These are phyloP conservation scores for Eulemur rubriventer DNA, from an alignment of 2,797 vertebrate species.

Conservation along the genomic window DNA sequence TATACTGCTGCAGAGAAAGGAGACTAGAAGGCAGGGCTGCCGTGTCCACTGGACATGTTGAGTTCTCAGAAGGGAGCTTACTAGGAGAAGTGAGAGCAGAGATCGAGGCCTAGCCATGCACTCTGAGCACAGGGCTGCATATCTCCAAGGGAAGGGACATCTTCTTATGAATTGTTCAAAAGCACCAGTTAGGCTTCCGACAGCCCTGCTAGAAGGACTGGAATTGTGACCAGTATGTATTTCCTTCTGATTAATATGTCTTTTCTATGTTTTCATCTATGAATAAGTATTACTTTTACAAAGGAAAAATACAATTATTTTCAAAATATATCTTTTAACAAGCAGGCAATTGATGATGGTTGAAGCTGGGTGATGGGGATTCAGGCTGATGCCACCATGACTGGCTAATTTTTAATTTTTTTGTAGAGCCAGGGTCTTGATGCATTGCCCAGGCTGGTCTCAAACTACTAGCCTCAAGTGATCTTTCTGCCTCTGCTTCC, in stretches of 20 bases:
- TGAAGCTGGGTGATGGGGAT: not conserved
- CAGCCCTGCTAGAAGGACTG: not conserved
- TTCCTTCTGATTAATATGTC: not conserved
- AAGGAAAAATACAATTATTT: slow-evolving; percentile 11
- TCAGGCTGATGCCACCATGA: too few relatives aligned
- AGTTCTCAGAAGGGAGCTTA: not conserved
- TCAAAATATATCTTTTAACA: not conserved
- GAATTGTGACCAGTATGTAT: not conserved
- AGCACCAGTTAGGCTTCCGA: not conserved
- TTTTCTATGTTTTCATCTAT: not conserved
- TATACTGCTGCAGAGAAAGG: not conserved
- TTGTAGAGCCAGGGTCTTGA: not conserved
- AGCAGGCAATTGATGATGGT: not conserved
- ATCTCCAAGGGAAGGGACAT: not conserved
- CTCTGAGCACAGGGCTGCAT: not conserved
- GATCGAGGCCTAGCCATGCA: not conserved
- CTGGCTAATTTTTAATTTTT: too few relatives aligned
- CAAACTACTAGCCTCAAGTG: not conserved
- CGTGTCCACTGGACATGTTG: not conserved
- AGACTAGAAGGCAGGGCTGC: not conserved
- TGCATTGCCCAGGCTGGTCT: not conserved
- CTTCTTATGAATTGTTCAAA: not conserved
- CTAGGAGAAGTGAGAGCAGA: not conserved
- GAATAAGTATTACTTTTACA: not conserved
- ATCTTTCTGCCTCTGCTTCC: not conserved